Percentiles rank a stretch among this genome's conserved stretches.
phyloP scores from a whole-genome alignment of 2,113 vertebrate species.

The Clinocottus analis region DNA sequence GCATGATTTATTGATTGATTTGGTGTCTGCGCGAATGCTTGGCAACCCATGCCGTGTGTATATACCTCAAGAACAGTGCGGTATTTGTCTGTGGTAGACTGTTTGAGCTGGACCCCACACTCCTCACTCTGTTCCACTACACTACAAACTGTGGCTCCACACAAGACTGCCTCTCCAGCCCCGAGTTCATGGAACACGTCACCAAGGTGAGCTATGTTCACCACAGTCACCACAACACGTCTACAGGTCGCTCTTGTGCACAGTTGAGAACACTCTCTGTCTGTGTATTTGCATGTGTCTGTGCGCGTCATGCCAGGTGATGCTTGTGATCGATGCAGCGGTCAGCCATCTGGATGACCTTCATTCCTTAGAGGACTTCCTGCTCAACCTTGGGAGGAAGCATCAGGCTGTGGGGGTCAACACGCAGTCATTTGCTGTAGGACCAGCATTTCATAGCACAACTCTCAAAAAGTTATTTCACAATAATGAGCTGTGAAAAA shows the following conservation, averaged over 20 bases:
- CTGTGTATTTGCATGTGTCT: not conserved
- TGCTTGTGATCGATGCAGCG: constrained; percentile 94
- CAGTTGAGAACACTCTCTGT: not conserved
- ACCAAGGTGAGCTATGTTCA: constrained; percentile 87
- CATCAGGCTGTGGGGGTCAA: constrained; percentile 92
- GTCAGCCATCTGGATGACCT: constrained; percentile 93
- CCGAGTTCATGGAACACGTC: constrained; percentile 93
- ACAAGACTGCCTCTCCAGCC: constrained; percentile 91
- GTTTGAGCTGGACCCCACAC: constrained; percentile 92
- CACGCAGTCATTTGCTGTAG: constrained; percentile 91
- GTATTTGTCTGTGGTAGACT: constrained; percentile 84
- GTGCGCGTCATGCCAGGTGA: constrained; percentile 84
- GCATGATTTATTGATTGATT: constrained; percentile 42
- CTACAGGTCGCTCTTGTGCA: not conserved
- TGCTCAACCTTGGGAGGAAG: constrained; percentile 90
- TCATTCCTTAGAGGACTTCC: constrained; percentile 89
- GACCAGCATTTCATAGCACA: constrained; percentile 35
- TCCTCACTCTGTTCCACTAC: constrained; percentile 92
- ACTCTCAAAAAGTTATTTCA: constrained; percentile 22
- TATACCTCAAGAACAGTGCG: constrained; percentile 41
- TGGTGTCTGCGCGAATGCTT: constrained; percentile 26
- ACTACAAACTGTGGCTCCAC: constrained; percentile 88
- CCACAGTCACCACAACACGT: constrained; percentile 7
- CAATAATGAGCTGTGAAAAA: constrained; percentile 21
- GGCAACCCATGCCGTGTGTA: constrained; percentile 21